Base-by-base conservation (phyloP, 1,140 invertebrate genomes). In the Marisa cornuarietis region DNA sequence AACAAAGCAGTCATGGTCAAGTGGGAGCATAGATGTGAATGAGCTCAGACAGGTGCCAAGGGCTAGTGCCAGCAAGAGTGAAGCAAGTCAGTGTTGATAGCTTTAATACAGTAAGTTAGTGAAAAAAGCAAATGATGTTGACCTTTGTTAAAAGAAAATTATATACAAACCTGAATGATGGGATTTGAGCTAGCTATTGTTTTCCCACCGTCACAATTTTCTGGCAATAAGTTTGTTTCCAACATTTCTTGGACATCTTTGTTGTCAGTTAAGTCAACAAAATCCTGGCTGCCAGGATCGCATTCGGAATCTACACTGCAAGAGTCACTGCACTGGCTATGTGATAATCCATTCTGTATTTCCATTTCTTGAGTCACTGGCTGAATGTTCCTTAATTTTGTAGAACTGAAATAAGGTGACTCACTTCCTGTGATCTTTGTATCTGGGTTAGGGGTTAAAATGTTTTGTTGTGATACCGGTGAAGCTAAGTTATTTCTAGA, bases 281-380 rank as follows among this genome's bases (percentile, higher is more conserved):
- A 62, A 51, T 78, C 76, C 69, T 81, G 68, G 31, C 66, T 80
- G 72, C 11, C 49, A 16, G 71, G 72, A 18, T 49, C 31, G 24
- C 72, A 66, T 71, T 62, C 63, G 0, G 72, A 80, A 26, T 76
- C 79, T 49, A 76, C 69, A 65, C 73, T 80, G 79, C 63, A 66
- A 58, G 76, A n/a, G 69, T 76, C 69, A 65, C 54, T 80, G 51
- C 20, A 63, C 49, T 75, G 65, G 42, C 65, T 74, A 42, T 42
- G 31, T 42, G 31, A 42, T 42, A 42, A 42, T 42, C 31, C 31
- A 42, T 42, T 42, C 6, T 42, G 31, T 42, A 42, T 22, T 18
- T 66, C 62, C 24, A 76, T 5, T n/a, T 66, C 74, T 18, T 31
- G 61, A 26, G 31, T n/a, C 26, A 61, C 66, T 61, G 61, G 9